Evolutionary conservation across 2,113 vertebrate species (phyloP), one percentile per base, ranked within the genome.

Genomic region (Ranitomeya imitator): DNA sequence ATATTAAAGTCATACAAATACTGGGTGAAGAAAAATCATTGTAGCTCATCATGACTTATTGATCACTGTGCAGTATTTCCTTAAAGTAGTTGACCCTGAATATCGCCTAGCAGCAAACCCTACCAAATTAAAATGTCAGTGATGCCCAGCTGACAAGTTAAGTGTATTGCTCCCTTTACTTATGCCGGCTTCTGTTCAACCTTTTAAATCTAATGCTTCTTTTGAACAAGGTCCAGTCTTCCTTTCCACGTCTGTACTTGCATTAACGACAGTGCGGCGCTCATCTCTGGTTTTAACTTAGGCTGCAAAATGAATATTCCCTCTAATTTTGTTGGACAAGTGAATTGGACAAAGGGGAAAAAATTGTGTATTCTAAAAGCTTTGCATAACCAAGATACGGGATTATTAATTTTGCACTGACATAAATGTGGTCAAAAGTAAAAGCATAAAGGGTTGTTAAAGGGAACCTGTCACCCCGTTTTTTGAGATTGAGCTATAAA

Each of bases 211-310:
- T 87, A 87, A 87, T 87, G 85, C 21, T 37, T 87, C 31, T 37
- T 79, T 87, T 87, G 85, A 87, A 87, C 77, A 80, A 80, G 79
- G 57, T 87, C 85, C 85, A 65, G 60, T 86, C 51, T 69, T 54
- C 76, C 65, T 78, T 87, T 80, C 63, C 76, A 63, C 65, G 59
- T 19, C 60, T 57, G 37, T 19, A 60, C 45, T 85, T 63, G 37
- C 85, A 63, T 45, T 85, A 85, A 77, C n/a, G 51, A 15, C 55
- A 26, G 51, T 21, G 26, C 5, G 11, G 19, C 12, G 26, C 74
- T 85, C 23, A 19, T 6, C 23, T 76, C 11, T 61, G 54, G 73
- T 52, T 85, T 59, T 77, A 61, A 77, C 37, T 59, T 9, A 23
- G 16, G 26, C 19, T 26, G 52, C 3, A 37, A 78, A 54, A 87